These are phyloP conservation scores for Ptychobarbus kaznakovi DNA, from an alignment of 2,797 vertebrate species.

Conservation along the genomic window DNA sequence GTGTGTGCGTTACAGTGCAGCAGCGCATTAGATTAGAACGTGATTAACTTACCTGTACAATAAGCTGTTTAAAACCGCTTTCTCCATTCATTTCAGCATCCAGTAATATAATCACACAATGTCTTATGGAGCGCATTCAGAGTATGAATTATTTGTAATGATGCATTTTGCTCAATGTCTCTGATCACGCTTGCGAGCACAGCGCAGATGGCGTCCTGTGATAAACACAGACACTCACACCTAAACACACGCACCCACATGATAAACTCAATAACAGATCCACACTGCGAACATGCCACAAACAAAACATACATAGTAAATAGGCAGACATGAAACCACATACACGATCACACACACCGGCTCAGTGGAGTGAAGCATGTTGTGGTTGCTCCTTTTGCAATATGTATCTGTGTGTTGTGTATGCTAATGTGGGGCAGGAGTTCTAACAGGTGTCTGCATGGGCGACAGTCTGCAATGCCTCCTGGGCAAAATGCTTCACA, in stretches of 20 bases:
- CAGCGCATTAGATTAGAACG: too few species aligned
- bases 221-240: constrained; percentile 47
- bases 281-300: constrained; percentile 20
- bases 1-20: too few species aligned
- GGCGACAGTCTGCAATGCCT: constrained; percentile 82
- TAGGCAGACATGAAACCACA: constrained; percentile 41
- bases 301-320: constrained; percentile 40
- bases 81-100: too few species aligned
- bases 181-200: constrained; percentile 73
- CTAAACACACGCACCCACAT: constrained; percentile 45
- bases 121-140: too few species aligned
- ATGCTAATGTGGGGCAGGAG: constrained; percentile 79
- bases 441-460: constrained; percentile 82
- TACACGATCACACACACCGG: constrained; percentile 5
- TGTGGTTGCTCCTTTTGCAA: constrained; percentile 46
- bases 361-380: constrained; percentile 28
- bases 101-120: too few species aligned
- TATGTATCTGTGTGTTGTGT: constrained; percentile 27
- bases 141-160: too few species aligned
- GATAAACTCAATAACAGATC: constrained; percentile 43
- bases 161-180: constrained; percentile 70
- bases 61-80: too few species aligned
- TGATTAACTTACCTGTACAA: too few species aligned
- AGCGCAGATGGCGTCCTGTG: constrained; percentile 73
- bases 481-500: constrained; percentile 83